A percentile compares a stretch with the other conserved stretches of the same genome.
These are phyloP conservation scores for Caenorhabditis tropicalis DNA, from an alignment of 1,140 invertebrate species.

Conservation along the genomic window DNA sequence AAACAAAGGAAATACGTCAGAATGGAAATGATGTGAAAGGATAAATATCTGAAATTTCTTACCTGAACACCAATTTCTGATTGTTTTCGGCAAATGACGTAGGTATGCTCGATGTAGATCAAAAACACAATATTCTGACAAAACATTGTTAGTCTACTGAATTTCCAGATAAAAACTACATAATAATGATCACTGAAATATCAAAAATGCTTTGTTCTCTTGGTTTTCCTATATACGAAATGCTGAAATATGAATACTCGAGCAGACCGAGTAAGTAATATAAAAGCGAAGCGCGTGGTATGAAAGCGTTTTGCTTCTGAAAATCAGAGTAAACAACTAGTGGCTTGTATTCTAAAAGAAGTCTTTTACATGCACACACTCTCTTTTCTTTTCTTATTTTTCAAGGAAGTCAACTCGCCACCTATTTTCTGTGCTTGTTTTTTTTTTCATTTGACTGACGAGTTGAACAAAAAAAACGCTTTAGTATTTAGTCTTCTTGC, in stretches of 20 bases:
- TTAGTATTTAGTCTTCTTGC: background rate
- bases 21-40: background rate
- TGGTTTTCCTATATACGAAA: too few species aligned
- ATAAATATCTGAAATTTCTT: background rate
- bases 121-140: too few species aligned
- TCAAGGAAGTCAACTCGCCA: slow-evolving; percentile 32
- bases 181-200: too few species aligned
- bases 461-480: background rate
- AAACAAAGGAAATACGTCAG: background rate
- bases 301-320: background rate
- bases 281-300: background rate
- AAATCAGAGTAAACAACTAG: slow-evolving; percentile 28
- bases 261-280: too few species aligned
- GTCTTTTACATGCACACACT: background rate
- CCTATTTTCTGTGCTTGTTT: slow-evolving; percentile 17
- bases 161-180: too few species aligned
- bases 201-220: too few species aligned
- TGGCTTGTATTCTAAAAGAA: slow-evolving; percentile 9
- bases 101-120: too few species aligned
- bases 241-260: too few species aligned
- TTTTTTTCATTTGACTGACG: background rate
- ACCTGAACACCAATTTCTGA: too few species aligned
- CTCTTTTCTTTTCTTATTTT: background rate
- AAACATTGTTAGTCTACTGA: too few species aligned
- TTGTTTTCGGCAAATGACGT: too few species aligned